Base-by-base conservation (phyloP, 2,888 invertebrate genomes). In the Agrochola macilenta region DNA sequence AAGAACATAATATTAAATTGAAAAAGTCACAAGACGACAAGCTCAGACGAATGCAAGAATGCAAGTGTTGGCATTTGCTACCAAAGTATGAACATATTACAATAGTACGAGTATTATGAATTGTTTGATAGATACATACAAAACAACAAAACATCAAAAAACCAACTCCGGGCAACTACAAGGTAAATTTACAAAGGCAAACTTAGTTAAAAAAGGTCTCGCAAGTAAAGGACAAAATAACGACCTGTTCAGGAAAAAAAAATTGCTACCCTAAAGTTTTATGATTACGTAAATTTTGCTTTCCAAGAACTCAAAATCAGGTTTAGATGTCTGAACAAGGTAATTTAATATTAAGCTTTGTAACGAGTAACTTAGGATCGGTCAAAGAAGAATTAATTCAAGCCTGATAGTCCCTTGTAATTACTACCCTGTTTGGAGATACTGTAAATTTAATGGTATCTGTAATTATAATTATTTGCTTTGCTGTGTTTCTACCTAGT, bases 181-280 rank as follows among this genome's bases (percentile, higher is more conserved):
- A 81, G 77, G 74, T 73, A 76, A 86, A 85, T 69, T 84, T 26
- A 60, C 72, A 76, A 87, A 75, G 66, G 69, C 30, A 78, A 87
- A 86, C 78, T 69, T 68, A 63, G 76, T 88, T 87, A 79, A 78
- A 86, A 88, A 88, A 79, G 79, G 81, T 86, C 73, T 57, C 61
- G 12, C 57, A 43, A 71, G 68, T 30, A 75, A 81, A 79, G 74
- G 76, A 82, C 78, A 69, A 73, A 73, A 73, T 79, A 76, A 87
- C 74, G 69, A 84, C 30, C 79, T 64, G 58, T 72, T 64, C 63
- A 14, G 7, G n/a, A 70, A 78, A 79, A 83, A 88, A 84, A 75
- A 69, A 17, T 76, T 0, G 54, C 65, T 69, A 72, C 68, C 52
- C 68, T 57, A 63, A 71, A 79, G 79, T 72, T 77, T 81, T 78